Evolutionary conservation across 2,797 vertebrate species (phyloP).

Genomic region (Bradypodion pumilum): DNA sequence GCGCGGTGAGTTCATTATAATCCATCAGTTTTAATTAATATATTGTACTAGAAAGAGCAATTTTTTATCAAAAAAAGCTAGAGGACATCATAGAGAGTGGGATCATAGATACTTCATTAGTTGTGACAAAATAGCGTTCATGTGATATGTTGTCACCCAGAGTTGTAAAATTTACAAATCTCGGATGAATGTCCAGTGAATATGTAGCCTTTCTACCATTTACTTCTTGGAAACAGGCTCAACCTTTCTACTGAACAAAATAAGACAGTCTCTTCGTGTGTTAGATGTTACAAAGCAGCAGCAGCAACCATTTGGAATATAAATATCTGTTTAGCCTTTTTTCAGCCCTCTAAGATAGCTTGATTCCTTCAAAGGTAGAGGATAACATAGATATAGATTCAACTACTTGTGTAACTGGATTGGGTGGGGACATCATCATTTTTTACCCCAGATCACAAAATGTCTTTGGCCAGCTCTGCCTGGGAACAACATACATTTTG

Average conservation of each 20-base stretch:
- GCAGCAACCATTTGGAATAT: no score
- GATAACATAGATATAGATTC: no score
- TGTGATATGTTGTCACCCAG: background rate
- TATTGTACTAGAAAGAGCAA: slow-evolving; percentile 17
- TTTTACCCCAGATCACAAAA: background rate
- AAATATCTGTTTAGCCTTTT: no score
- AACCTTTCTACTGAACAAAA: background rate
- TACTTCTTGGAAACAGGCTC: background rate
- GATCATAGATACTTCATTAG: background rate
- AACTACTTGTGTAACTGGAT: no score
- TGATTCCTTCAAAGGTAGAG: no score
- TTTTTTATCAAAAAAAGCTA: background rate
- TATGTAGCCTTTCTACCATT: background rate
- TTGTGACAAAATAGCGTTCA: background rate
- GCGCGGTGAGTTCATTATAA: slow-evolving; percentile 80
- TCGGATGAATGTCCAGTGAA: slow-evolving; percentile 10
- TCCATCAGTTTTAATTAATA: background rate
- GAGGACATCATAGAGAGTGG: background rate
- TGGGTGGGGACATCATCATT: no score
- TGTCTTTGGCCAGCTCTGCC: background rate
- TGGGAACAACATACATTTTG: background rate
- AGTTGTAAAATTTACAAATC: background rate
- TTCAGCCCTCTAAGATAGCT: no score
- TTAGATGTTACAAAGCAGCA: no score
- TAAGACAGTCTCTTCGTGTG: background rate